A percentile compares a stretch with the other conserved stretches of the same genome.
Conservation (phyloP, 2,888 invertebrate genomes). For the Drosophila tripunctata region DNA sequence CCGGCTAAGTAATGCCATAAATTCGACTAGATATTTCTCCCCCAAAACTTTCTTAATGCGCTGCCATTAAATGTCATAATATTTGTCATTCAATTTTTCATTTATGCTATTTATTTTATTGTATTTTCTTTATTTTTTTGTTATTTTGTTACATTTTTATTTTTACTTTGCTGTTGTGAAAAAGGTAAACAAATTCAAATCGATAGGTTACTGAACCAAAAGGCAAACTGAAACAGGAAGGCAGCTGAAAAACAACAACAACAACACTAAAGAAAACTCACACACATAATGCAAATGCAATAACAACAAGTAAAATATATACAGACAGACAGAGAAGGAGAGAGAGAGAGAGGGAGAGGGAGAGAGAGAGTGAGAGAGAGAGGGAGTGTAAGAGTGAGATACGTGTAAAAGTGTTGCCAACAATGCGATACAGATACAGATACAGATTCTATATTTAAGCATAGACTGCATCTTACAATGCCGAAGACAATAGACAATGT, state of each 20-base stretch:
- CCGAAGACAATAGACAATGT: constrained; percentile 41
- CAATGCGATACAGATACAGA: constrained; percentile 8
- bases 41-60: not conserved
- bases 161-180: constrained; percentile 20
- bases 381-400: not conserved
- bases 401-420: not conserved
- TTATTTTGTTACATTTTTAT: not conserved
- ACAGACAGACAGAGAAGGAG: constrained; percentile 1
- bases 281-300: constrained; percentile 41
- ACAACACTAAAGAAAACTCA: not conserved
- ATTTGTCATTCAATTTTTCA: constrained; percentile 38
- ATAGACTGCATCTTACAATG: constrained; percentile 41
- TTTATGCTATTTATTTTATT: constrained; percentile 16
- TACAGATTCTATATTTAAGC: constrained; percentile 62
- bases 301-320: constrained; percentile 21
- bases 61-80: constrained; percentile 33
- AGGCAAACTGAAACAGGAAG: constrained; percentile 40
- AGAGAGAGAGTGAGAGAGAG: not conserved
- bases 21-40: not conserved
- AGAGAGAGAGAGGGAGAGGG: not conserved
- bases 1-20: not conserved
- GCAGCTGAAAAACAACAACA: constrained; percentile 8
- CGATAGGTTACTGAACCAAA: constrained; percentile 72
- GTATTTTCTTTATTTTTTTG: not conserved
- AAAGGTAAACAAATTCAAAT: constrained; percentile 59